These are phyloP conservation scores for Zygothrica quintamaculata DNA, from an alignment of 2,888 invertebrate species.

Conservation along the genomic window DNA sequence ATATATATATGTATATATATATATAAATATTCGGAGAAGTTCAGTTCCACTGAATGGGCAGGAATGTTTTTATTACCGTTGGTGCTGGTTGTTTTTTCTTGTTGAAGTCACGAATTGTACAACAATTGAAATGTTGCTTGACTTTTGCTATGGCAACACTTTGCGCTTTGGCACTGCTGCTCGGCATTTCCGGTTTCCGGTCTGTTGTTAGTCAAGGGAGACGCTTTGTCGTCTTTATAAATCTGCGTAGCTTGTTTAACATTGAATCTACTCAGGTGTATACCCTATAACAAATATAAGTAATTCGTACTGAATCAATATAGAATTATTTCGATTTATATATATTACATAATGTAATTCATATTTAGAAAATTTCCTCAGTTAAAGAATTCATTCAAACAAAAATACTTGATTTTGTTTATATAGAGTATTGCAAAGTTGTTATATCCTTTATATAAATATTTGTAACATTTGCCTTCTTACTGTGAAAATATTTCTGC, in stretches of 20 bases:
- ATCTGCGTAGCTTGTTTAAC: background rate
- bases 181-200: slow-evolving; percentile 74
- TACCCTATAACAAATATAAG: slow-evolving; percentile 14
- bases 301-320: too few species aligned
- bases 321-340: too few species aligned
- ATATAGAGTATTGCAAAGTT: background rate
- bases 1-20: too few species aligned
- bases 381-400: too few species aligned
- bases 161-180: slow-evolving; percentile 58
- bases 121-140: slow-evolving; percentile 49
- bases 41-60: slow-evolving; percentile 22
- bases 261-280: background rate
- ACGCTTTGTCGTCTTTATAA: slow-evolving; percentile 64
- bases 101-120: slow-evolving; percentile 52
- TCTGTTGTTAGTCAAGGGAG: slow-evolving; percentile 60
- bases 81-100: slow-evolving; percentile 1
- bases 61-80: slow-evolving; percentile 2
- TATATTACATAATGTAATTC: too few species aligned
- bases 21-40: slow-evolving; percentile 51
- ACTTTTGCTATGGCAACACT: slow-evolving; percentile 38
- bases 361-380: too few species aligned
- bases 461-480: background rate
- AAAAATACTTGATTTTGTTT: too few species aligned
- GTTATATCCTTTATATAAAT: background rate
- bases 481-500: slow-evolving; percentile 53